These are phyloP conservation scores for Morone chrysops DNA, from an alignment of 2,113 vertebrate genomes.

Conservation along the genomic window DNA sequence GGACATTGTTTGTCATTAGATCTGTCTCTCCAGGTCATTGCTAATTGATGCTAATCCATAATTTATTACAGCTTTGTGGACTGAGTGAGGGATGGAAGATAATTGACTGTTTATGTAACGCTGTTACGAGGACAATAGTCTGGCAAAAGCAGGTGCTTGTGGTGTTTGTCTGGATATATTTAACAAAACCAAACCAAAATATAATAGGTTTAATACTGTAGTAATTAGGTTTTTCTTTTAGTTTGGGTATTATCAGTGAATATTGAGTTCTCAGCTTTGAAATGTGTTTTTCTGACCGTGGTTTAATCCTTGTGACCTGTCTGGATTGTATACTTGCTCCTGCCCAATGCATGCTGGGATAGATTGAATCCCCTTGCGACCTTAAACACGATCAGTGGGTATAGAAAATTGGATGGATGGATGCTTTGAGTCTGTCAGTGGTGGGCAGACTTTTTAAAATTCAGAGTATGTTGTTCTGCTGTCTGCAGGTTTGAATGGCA, in stretches of 20 bases:
- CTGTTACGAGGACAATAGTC: slow-evolving; percentile 3
- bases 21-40: slow-evolving; percentile 58
- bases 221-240: neutral
- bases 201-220: neutral
- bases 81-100: slow-evolving; percentile 1
- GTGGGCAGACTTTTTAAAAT: slow-evolving; percentile 49
- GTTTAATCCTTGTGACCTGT: slow-evolving; percentile 14
- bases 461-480: slow-evolving; percentile 30
- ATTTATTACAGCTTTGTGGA: slow-evolving; percentile 63
- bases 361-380: slow-evolving; percentile 14
- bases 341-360: slow-evolving; percentile 21
- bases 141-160: slow-evolving; percentile 2
- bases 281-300: neutral
- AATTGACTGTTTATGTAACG: slow-evolving; percentile 57
- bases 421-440: slow-evolving; percentile 43
- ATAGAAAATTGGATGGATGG: slow-evolving; percentile 25
- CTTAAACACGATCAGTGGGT: slow-evolving; percentile 11
- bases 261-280: neutral
- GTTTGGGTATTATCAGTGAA: neutral
- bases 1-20: slow-evolving; percentile 68
- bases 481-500: slow-evolving; percentile 31
- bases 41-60: slow-evolving; percentile 74
- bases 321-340: neutral
- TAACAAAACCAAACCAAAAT: neutral
- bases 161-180: neutral